Evolutionary conservation across 1,140 invertebrate genomes (phyloP).

Genomic region (Centruroides vittatus): DNA sequence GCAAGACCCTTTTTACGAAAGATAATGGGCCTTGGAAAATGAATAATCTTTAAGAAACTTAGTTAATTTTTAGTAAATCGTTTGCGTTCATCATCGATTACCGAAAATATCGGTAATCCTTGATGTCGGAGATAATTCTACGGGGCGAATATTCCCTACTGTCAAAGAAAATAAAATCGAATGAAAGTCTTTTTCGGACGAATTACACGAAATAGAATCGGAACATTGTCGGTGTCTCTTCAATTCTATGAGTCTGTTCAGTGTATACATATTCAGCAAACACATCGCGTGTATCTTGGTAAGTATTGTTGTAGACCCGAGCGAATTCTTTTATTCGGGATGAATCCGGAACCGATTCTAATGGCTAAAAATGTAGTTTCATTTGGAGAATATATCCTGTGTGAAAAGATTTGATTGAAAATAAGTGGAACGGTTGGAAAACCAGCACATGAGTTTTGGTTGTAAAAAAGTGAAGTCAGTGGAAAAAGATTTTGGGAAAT

Average conservation of each 20-base stretch:
- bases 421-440: constrained; percentile 52
- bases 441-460: constrained; percentile 53
- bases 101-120: too few species aligned
- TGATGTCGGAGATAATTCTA: too few species aligned
- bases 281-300: constrained; percentile 51
- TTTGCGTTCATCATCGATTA: too few species aligned
- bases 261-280: constrained; percentile 63
- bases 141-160: too few species aligned
- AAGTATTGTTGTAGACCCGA: constrained; percentile 50
- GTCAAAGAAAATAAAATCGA: too few species aligned
- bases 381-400: constrained; percentile 68
- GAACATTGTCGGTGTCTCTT: constrained; percentile 21
- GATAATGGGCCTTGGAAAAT: too few species aligned
- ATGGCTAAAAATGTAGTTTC: constrained; percentile 89
- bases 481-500: constrained; percentile 72
- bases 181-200: background rate
- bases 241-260: constrained; percentile 36
- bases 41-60: too few species aligned
- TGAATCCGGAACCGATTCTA: constrained; percentile 88
- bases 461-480: constrained; percentile 62
- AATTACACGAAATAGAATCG: constrained; percentile 20
- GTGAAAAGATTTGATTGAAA: constrained; percentile 62
- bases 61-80: too few species aligned
- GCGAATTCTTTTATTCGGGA: constrained; percentile 66
- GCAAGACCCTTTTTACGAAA: too few species aligned